Evolutionary conservation across 2,113 vertebrate genomes (phyloP).

Genomic region (Okapia johnstoni): DNA sequence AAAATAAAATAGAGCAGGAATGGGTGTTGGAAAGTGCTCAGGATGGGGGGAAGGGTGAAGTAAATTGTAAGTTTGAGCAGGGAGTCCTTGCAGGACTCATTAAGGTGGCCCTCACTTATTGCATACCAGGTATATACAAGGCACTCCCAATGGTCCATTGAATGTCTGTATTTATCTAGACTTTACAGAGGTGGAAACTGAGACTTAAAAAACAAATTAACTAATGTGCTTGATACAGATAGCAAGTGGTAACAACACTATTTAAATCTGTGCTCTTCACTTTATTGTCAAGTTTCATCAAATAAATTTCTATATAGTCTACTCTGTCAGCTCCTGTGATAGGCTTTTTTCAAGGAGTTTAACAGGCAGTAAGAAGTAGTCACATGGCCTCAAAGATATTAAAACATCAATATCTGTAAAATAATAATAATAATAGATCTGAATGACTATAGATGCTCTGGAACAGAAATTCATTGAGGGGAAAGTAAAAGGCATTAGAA

Average conservation of each 20-base stretch:
- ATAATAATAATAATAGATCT: neutral
- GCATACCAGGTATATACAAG: fast-evolving
- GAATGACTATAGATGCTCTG: neutral
- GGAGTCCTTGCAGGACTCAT: neutral
- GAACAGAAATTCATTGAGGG: neutral
- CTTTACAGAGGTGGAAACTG: neutral
- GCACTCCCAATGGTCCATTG: fast-evolving
- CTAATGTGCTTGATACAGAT: fast-evolving
- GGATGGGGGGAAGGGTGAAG: neutral
- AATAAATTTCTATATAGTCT: neutral
- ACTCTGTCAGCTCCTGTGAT: too few species aligned
- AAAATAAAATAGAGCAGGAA: neutral
- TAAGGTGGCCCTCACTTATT: neutral
- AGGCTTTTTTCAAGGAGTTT: neutral
- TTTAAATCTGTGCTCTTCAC: neutral
- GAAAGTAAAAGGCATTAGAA: neutral
- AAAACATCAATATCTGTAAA: neutral
- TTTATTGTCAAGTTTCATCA: neutral
- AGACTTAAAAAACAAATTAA: neutral
- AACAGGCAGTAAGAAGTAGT: neutral
- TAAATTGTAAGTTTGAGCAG: neutral
- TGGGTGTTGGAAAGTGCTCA: neutral
- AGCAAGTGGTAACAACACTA: too few species aligned
- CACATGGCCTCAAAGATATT: neutral
- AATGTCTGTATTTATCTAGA: neutral